Evolutionary conservation across 2,888 invertebrate species (phyloP), one percentile per base, ranked within the genome.

Genomic region (Archips xylosteana): DNA sequence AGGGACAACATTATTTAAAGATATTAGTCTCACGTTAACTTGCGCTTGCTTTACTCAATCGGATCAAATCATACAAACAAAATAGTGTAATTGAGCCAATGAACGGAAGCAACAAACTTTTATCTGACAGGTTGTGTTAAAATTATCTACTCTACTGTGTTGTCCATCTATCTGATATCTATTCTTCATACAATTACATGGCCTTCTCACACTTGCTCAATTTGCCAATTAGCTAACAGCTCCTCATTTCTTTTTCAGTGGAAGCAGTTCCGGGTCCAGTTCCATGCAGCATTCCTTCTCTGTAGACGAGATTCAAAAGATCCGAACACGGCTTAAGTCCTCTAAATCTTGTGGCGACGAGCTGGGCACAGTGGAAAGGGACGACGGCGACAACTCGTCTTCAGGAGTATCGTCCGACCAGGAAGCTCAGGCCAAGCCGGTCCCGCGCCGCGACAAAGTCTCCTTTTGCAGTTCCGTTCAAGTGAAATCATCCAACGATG

Each of bases 401-500:
- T 97, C 97, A 39, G 98, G 98, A 34, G 98, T 98, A 0, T 97
- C 97, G 78, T 97, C 97, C 65, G 98, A 98, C 90, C 98, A 98
- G 88, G 98, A 94, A 84, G 91, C 92, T 70, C 88, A 88, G 76
- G 87, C 89, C 47, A 84, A 85, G 54, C 90, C 90, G 0, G 80
- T 83, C 8, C 86, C 91, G 59, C 86, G 92, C 1, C 83, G 90
- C 12, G 94, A 94, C 80, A 93, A 92, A 80, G 94, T 95, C 15
- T 95, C 94, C 54, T 95, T 95, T 89, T 94, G 94, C 86, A 87
- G 89, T 75, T 94, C 93, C 65, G 95, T 95, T 32, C 94, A 93
- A 13, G 94, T 95, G 13, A 95, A 95, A 81, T 94, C 94, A 5
- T 88, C 88, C 61, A 94, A 95, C 79, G 94, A 95, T 85, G 94